Evolutionary conservation across 1,140 invertebrate species (phyloP).

Genomic region (Bilobella aurantiaca): DNA sequence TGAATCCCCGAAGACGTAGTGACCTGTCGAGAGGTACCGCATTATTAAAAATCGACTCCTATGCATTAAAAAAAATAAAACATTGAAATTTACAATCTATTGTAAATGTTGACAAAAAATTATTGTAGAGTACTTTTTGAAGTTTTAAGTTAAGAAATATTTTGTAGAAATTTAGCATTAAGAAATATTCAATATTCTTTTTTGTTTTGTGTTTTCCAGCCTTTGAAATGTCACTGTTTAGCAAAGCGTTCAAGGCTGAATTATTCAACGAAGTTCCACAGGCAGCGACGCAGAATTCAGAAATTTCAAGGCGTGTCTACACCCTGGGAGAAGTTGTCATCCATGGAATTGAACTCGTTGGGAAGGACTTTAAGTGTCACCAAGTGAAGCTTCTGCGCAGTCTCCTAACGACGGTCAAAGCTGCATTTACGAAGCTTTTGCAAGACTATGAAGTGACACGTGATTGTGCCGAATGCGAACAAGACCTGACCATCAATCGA

Average conservation of each 20-base stretch:
- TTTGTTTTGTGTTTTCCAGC: background rate
- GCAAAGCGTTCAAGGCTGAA: conserved; percentile 3
- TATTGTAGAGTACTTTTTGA: too few relatives aligned
- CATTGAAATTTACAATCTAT: background rate
- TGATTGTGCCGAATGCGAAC: background rate
- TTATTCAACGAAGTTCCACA: background rate
- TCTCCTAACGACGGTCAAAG: background rate
- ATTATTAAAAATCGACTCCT: too few relatives aligned
- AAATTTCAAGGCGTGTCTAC: background rate
- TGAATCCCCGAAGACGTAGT: background rate
- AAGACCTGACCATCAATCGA: conserved; percentile 7
- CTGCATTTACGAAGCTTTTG: conserved; percentile 7
- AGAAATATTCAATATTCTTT: too few relatives aligned
- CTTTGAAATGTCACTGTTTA: conserved; percentile 2
- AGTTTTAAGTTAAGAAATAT: too few relatives aligned
- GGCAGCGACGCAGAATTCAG: background rate
- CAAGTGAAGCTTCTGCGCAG: background rate
- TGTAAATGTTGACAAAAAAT: too few relatives aligned
- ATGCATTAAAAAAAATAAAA: background rate
- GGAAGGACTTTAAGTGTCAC: conserved; percentile 4
- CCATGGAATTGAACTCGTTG: background rate
- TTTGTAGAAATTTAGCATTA: too few relatives aligned
- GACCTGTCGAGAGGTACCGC: background rate
- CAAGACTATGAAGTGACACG: conserved; percentile 15
- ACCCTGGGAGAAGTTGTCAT: background rate